Percentiles rank a stretch among this genome's conserved stretches.
These are phyloP conservation scores for Aphyosemion australe DNA, from an alignment of 2,113 vertebrate species.

Conservation along the genomic window DNA sequence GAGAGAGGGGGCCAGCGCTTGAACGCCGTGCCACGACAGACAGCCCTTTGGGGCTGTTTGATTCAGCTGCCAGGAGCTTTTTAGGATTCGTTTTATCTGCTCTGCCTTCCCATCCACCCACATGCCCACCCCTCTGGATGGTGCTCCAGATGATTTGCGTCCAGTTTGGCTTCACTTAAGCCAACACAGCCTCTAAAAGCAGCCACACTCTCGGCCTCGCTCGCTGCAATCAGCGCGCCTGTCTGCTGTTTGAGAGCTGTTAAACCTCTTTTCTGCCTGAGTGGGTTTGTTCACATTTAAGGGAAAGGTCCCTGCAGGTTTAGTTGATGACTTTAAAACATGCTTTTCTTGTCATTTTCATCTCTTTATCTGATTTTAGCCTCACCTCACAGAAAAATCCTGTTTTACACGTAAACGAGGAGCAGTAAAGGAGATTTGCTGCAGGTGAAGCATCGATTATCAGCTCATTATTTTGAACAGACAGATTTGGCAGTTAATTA, in stretches of 20 bases:
- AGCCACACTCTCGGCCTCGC: conserved; percentile 47
- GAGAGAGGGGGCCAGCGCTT: conserved; percentile 61
- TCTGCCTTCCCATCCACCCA: conserved; percentile 65
- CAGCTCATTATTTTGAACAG: no score
- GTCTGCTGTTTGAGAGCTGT: conserved; percentile 45
- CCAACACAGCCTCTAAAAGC: conserved; percentile 57
- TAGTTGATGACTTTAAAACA: conserved; percentile 25
- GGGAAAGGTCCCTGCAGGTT: conserved; percentile 38
- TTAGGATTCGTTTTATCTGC: conserved; percentile 76
- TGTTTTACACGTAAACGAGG: no score
- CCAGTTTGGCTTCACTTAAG: conserved; percentile 66
- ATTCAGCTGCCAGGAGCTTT: conserved; percentile 77
- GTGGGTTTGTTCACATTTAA: conserved; percentile 36
- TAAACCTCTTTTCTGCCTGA: conserved; percentile 55
- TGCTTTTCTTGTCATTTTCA: conserved; percentile 12
- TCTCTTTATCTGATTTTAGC: conserved; percentile 12
- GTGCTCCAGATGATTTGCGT: conserved; percentile 71
- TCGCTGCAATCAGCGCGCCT: conserved; percentile 53
- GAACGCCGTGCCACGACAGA: conserved; percentile 70
- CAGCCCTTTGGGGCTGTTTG: conserved; percentile 68
- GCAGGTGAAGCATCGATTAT: background rate
- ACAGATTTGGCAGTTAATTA: background rate
- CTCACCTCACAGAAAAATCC: no score
- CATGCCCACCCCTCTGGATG: conserved; percentile 64
- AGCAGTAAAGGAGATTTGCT: background rate